Evolutionary conservation across 1,140 invertebrate species (phyloP), one percentile per base, ranked within the genome.

Genomic region (Gryllus bimaculatus): DNA sequence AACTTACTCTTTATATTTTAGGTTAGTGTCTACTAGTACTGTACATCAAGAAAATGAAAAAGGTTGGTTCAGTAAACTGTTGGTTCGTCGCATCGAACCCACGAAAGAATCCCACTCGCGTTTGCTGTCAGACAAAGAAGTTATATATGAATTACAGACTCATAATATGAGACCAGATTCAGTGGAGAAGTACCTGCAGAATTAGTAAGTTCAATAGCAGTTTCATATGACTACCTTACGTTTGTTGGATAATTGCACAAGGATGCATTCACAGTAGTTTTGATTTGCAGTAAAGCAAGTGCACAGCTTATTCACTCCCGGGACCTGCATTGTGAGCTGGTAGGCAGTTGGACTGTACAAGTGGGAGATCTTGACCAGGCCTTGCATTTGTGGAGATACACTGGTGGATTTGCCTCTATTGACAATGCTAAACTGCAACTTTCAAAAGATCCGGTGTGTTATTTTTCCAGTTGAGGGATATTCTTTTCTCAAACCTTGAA

Each of bases 361-460:
- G 95, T 98, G 75, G 98, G 98, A n/a, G 96, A 98, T 85, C 93
- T 98, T 88, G 97, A 99, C 89, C 97, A 99, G 88, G 95, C 95
- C 48, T 87, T 98, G 80, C 96, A 99, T 87, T 88, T 99, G 73
- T 99, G 96, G 96, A 92, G 92, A 83, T 98, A 96, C 84, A 93
- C 91, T 76, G 96, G 96, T 80, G 97, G 97, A 47, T 99, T 97
- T 86, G 90, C 93, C 82, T 92, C 92, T 80, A 92, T 98, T 82
- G 95, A 97, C 87, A 89, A 90, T 83, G 92, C 94, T 21, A 93
- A 93, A 84, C 86, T 89, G 80, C 86, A 92, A 26, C 89, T 96
- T 76, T 90, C 88, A 82, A 90, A 91, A 83, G 93, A 95, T 86
- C 83, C 89, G 81, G 94, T 95, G 88, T 85, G 78, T 39, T 47